Conservation (phyloP, 2,888 invertebrate species). For the Caenorhabditis sp. region DNA sequence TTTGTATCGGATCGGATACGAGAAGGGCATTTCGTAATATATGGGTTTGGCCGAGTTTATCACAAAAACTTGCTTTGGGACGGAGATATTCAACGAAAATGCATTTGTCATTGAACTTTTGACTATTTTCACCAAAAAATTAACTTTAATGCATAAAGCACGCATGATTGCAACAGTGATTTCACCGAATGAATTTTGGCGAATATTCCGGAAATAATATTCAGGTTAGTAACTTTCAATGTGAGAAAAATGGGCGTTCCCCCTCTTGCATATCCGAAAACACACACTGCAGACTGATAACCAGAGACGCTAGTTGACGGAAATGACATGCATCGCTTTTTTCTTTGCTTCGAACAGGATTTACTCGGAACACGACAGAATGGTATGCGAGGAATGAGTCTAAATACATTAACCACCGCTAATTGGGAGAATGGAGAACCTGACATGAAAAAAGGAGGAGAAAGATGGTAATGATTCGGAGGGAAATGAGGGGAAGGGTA, state of each 20-base stretch:
- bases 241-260: no score
- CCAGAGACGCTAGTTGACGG: conserved; percentile 4
- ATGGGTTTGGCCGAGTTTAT: conserved; percentile 21
- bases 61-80: conserved; percentile 7
- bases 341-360: conserved; percentile 46
- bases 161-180: no score
- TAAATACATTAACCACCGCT: conserved; percentile 53
- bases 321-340: conserved; percentile 49
- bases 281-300: conserved; percentile 1
- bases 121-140: no score
- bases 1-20: conserved; percentile 38
- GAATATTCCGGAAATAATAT: no score
- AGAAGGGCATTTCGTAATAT: conserved; percentile 49
- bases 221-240: no score
- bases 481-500: not conserved
- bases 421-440: conserved; percentile 36
- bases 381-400: conserved; percentile 51
- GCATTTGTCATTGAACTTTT: no score
- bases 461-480: conserved; percentile 23
- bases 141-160: no score
- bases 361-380: conserved; percentile 39
- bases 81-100: not conserved
- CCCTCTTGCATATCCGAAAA: no score
- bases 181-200: no score
- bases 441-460: conserved; percentile 26